A percentile compares a stretch with the other conserved stretches of the same genome.
Evolutionary conservation across 1,140 invertebrate species (phyloP).

Genomic region (Drosophila yakuba): DNA sequence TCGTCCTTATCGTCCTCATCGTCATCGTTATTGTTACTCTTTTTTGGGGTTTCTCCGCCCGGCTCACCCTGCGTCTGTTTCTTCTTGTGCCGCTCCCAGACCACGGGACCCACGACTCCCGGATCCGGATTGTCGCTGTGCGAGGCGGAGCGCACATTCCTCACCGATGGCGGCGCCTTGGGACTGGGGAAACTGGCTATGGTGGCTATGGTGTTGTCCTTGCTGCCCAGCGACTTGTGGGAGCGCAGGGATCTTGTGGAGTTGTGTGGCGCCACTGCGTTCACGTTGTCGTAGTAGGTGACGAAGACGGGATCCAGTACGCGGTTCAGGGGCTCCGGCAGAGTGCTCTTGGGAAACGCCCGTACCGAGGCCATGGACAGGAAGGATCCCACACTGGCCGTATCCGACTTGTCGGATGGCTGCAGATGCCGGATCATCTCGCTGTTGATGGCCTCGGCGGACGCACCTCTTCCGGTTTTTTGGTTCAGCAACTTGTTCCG

Average conservation of each 20-base stretch:
- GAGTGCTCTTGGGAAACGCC: slow-evolving; percentile 88
- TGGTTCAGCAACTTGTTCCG: slow-evolving; percentile 79
- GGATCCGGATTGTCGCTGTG: slow-evolving; percentile 87
- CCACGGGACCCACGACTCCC: slow-evolving; percentile 92
- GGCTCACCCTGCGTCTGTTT: slow-evolving; percentile 74
- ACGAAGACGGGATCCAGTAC: slow-evolving; percentile 91
- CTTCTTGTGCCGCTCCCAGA: slow-evolving; percentile 90
- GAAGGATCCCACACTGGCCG: slow-evolving; percentile 82
- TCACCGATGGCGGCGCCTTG: slow-evolving; percentile 61
- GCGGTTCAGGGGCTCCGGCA: slow-evolving; percentile 89
- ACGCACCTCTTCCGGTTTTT: slow-evolving; percentile 45
- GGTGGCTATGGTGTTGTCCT: slow-evolving; percentile 68
- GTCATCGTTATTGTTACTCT: slow-evolving; percentile 20
- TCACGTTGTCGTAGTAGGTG: slow-evolving; percentile 87
- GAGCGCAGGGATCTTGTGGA: slow-evolving; percentile 60
- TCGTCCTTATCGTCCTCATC: slow-evolving; percentile 43
- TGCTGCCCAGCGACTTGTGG: slow-evolving; percentile 50
- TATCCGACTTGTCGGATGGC: slow-evolving; percentile 72
- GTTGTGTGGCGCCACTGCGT: slow-evolving; percentile 83
- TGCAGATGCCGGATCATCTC: slow-evolving; percentile 70
- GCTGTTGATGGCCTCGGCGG: slow-evolving; percentile 76
- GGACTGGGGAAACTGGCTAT: slow-evolving; percentile 80
- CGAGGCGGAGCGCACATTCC: slow-evolving; percentile 64
- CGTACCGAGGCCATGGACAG: slow-evolving; percentile 93
- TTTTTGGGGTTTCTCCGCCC: slow-evolving; percentile 45